Conservation (phyloP, 2,113 vertebrate species). For the Chaenogobius annularis region DNA sequence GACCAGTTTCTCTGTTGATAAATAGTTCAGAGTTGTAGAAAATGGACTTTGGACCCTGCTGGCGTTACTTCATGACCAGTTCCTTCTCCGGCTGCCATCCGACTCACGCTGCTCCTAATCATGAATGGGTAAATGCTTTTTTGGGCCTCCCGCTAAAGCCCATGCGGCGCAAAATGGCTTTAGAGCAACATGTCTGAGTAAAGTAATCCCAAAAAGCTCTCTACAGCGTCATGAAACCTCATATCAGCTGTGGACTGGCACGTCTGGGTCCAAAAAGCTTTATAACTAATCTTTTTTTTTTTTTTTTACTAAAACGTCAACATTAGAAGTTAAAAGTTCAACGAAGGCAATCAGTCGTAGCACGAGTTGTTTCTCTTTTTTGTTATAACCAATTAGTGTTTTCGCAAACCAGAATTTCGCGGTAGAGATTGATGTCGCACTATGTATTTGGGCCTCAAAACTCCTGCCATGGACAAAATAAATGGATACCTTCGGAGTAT, state of each 20-base stretch:
- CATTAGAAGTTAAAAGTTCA: not conserved
- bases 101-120: conserved; percentile 45
- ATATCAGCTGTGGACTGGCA: not conserved
- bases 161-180: not conserved
- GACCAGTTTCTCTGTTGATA: conserved; percentile 25
- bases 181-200: not conserved
- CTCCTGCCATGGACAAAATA: no score
- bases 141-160: conserved; percentile 4
- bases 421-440: no score
- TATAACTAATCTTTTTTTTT: not conserved
- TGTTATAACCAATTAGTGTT: no score
- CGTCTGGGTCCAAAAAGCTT: not conserved
- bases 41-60: conserved; percentile 8
- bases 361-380: no score
- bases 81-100: conserved; percentile 41
- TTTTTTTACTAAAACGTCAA: not conserved
- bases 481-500: no score
- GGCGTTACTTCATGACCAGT: conserved; percentile 29
- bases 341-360: no score
- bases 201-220: not conserved
- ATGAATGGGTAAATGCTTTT: conserved; percentile 45
- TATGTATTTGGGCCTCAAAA: no score
- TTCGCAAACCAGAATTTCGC: no score
- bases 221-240: not conserved
- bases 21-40: conserved; percentile 15